phyloP scores from a whole-genome alignment of 2,888 invertebrate genomes.

The Alviniconcha strummeri region DNA sequence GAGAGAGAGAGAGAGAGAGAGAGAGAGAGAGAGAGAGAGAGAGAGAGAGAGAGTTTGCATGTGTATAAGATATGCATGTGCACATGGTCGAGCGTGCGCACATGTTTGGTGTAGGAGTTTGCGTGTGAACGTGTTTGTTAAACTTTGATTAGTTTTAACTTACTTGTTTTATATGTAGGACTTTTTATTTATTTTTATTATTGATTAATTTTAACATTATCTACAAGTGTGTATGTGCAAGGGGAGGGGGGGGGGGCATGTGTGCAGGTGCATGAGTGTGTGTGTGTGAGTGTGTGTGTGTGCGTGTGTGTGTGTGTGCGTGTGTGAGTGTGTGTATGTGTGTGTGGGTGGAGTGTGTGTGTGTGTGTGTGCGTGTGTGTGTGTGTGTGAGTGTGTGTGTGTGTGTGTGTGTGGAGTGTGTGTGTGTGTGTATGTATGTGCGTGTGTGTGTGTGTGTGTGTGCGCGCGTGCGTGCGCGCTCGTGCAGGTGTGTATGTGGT shows the following conservation, averaged over 20 bases:
- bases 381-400: not conserved
- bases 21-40: too few relatives aligned
- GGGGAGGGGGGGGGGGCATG: too few relatives aligned
- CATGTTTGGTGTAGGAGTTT: not conserved
- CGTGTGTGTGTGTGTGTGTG: slow-evolving; percentile 2
- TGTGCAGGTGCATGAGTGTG: not conserved
- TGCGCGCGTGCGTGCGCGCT: not conserved
- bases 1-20: too few relatives aligned
- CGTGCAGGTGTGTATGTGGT: not conserved
- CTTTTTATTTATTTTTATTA: too few relatives aligned
- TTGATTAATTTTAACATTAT: too few relatives aligned
- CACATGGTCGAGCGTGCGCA: too few relatives aligned
- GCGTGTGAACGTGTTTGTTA: not conserved
- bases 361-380: slow-evolving; percentile 2
- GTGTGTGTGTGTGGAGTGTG: not conserved
- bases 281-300: not conserved
- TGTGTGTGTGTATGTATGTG: not conserved
- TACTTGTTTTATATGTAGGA: too few relatives aligned
- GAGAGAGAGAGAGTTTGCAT: too few relatives aligned
- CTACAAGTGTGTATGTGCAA: not conserved
- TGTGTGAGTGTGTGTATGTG: not conserved
- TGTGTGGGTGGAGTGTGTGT: not conserved
- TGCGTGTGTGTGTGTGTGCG: not conserved
- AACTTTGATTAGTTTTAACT: too few relatives aligned
- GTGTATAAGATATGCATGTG: too few relatives aligned